phyloP scores from a whole-genome alignment of 2,797 vertebrate species.

The Oryzias dopingdopingensis region DNA sequence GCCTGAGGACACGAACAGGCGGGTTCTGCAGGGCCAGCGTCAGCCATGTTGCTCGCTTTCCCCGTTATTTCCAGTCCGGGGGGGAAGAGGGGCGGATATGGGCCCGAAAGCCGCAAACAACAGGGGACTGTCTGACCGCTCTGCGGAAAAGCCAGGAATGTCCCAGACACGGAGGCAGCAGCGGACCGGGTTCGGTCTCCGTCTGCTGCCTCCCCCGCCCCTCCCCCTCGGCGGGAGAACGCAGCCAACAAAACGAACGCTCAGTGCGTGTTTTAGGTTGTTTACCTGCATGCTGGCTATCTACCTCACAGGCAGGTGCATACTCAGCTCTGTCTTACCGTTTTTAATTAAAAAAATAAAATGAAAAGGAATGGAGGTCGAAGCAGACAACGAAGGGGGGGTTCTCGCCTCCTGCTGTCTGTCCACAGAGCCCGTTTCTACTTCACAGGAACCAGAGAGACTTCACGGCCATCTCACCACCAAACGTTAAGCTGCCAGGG shows the following conservation, averaged over 20 bases:
- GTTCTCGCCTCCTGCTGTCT: slow-evolving; percentile 58
- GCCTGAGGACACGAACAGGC: slow-evolving; percentile 24
- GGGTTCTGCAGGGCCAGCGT: slow-evolving; percentile 55
- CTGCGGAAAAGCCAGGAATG: slow-evolving; percentile 5
- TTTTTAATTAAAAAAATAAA: neutral
- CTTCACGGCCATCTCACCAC: slow-evolving; percentile 52
- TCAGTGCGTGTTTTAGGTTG: slow-evolving; percentile 33
- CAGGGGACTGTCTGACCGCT: neutral
- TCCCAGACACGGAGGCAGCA: slow-evolving; percentile 29
- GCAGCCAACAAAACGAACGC: slow-evolving; percentile 52
- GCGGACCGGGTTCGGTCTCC: slow-evolving; percentile 26
- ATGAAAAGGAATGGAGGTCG: slow-evolving; percentile 10
- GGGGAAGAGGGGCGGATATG: slow-evolving; percentile 1
- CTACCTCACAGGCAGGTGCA: slow-evolving; percentile 18
- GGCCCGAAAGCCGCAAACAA: neutral
- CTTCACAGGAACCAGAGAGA: slow-evolving; percentile 56
- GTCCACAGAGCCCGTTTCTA: slow-evolving; percentile 59
- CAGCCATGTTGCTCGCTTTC: slow-evolving; percentile 62
- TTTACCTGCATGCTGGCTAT: slow-evolving; percentile 40
- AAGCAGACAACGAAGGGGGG: slow-evolving; percentile 23
- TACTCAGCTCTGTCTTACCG: slow-evolving; percentile 51
- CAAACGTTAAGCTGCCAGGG: slow-evolving; percentile 2
- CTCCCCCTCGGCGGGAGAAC: slow-evolving; percentile 66
- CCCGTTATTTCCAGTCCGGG: slow-evolving; percentile 5
- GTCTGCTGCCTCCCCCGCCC: slow-evolving; percentile 39